A percentile compares a stretch with the other conserved stretches of the same genome.
Conservation (phyloP, 2,888 invertebrate species). For the Pseudococcus jackbeardsleyi region DNA sequence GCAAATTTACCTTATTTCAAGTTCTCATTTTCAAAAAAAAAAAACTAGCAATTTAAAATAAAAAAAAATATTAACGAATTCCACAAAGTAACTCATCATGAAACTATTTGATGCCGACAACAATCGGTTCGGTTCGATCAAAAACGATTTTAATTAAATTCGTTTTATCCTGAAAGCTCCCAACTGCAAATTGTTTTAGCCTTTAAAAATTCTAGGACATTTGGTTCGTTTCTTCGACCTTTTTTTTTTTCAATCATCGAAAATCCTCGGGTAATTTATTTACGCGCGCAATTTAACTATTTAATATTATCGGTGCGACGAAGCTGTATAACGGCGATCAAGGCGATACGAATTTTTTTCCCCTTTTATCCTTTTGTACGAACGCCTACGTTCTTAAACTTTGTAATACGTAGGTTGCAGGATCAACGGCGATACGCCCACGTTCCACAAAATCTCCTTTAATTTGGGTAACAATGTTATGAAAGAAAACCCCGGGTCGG, state of each 20-base stretch:
- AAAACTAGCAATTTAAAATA: not conserved
- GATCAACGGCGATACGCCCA: conserved; percentile 55
- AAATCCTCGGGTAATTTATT: conserved; percentile 53
- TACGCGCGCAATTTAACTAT: conserved; percentile 42
- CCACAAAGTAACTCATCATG: not conserved
- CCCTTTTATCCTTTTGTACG: conserved; percentile 44
- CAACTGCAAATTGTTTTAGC: not conserved
- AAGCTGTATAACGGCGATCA: conserved; percentile 33
- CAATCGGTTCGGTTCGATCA: not conserved
- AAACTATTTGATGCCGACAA: not conserved
- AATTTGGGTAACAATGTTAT: conserved; percentile 42
- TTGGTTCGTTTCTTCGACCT: not conserved
- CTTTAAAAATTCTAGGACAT: not conserved
- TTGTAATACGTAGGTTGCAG: conserved; percentile 40
- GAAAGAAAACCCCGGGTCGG: not conserved
- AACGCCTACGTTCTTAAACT: conserved; percentile 52
- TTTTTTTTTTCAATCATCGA: not conserved
- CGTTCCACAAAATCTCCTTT: conserved; percentile 34
- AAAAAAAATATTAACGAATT: not conserved
- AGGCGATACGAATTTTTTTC: conserved; percentile 32
- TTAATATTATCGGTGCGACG: conserved; percentile 44
- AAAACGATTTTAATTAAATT: conserved; percentile 5
- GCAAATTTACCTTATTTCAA: no score
- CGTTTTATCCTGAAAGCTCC: not conserved
- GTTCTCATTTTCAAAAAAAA: no score